phyloP scores from a whole-genome alignment of 2,797 vertebrate genomes.

The Numenius phaeopus region DNA sequence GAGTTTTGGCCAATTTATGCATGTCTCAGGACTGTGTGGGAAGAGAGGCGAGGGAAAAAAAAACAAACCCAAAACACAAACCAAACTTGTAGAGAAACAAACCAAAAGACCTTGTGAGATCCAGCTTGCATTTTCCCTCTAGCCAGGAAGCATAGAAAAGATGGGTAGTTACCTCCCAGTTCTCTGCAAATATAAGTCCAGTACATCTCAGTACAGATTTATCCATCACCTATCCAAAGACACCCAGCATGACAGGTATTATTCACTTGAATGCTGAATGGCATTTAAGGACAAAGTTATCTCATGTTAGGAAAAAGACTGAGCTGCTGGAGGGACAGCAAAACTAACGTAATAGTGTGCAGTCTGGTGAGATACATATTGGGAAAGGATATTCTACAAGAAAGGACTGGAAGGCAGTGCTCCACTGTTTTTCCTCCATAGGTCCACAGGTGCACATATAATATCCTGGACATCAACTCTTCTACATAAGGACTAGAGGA shows the following conservation, averaged over 20 bases:
- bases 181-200: not conserved
- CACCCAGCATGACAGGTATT: not conserved
- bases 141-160: not conserved
- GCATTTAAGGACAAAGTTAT: not conserved
- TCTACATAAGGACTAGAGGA: not conserved
- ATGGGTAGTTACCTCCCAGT: not conserved
- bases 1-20: not conserved
- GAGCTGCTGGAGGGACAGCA: not conserved
- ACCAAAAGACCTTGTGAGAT: not conserved
- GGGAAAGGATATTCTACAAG: not conserved
- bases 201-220: not conserved
- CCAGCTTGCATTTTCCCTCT: not conserved
- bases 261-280: not conserved
- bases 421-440: not conserved
- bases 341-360: not conserved
- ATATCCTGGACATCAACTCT: not conserved
- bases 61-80: not conserved
- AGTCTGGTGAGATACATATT: not conserved
- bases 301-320: not conserved
- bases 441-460: accelerated
- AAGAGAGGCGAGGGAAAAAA: not conserved
- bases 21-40: not conserved
- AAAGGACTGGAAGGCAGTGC: not conserved
- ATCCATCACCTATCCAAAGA: not conserved
- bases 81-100: not conserved